Evolutionary conservation across 2,797 vertebrate species (phyloP), one percentile per base, ranked within the genome.

Genomic region (Nannoperca australis): DNA sequence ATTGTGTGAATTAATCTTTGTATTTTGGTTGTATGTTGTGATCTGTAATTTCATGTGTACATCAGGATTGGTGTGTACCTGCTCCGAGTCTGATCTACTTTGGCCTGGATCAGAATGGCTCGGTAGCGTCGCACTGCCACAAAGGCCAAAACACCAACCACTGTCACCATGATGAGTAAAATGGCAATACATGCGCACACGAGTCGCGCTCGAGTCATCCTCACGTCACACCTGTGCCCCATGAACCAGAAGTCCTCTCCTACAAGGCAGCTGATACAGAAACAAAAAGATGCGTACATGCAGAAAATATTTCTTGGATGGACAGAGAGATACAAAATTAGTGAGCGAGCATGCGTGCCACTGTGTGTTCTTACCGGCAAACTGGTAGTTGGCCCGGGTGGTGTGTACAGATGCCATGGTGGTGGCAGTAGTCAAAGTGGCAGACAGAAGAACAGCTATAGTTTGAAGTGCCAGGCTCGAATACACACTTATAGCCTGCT

Each of bases 71-170:
- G 24, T 34, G 68, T 44, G 32, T 93, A 97, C 97, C 97, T 98
- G 96, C 97, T 97, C 58, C 95, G 94, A 20, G 96, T 97, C 93
- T 97, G 97, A 63, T 97, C 96, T 0, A 95, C 95, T 92, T 96
- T 96, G 86, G 96, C 95, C 88, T 97, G 96, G 84, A 96, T 92
- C 76, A 97, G 94, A 87, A 96, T 89, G 44, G 77, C 89, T 85
- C 95, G 94, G 91, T 97, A 97, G 0, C 96, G 93, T 2, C 95
- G 95, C 30, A 97, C 81, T 3, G 95, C 94, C 24, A 95, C n/a
- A 12, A 93, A 89, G 0, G 96, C 95, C 62, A 96, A 13, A 27
- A 91, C 69, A 0, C 85, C 88, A 0, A 96, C 94, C 13, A 96
- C 82, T 0, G 90, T 88, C 61, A 94, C 56, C 40, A 95, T 78